phyloP scores from a whole-genome alignment of 2,888 invertebrate species.

The Lomographa bimaculata region DNA sequence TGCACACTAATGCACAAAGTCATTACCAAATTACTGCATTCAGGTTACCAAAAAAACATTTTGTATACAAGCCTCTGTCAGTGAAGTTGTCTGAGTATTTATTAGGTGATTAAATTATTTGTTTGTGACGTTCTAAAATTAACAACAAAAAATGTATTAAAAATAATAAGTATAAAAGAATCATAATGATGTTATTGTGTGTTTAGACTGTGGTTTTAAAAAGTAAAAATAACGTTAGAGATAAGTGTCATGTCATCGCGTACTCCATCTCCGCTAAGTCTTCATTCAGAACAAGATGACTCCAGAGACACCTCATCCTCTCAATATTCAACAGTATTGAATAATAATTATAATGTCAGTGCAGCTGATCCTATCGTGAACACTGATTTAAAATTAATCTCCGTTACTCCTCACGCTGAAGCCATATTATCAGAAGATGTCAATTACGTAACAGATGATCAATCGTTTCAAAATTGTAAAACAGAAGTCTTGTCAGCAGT shows the following conservation, averaged over 20 bases:
- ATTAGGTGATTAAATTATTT: constrained; percentile 43
- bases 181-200: too few species aligned
- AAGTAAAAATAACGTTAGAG: constrained; percentile 10
- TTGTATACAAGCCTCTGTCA: constrained; percentile 73
- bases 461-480: constrained; percentile 56
- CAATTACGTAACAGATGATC: constrained; percentile 51
- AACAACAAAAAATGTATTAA: constrained; percentile 17
- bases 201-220: too few species aligned
- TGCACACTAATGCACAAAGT: constrained; percentile 70
- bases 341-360: constrained; percentile 41
- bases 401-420: constrained; percentile 66
- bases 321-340: constrained; percentile 47
- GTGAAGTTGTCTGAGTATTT: constrained; percentile 62
- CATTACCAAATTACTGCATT: constrained; percentile 79
- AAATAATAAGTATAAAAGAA: not conserved
- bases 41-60: constrained; percentile 80
- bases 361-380: constrained; percentile 37
- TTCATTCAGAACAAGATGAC: constrained; percentile 56
- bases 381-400: constrained; percentile 42
- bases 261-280: constrained; percentile 59
- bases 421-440: constrained; percentile 67
- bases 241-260: constrained; percentile 54
- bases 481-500: constrained; percentile 57
- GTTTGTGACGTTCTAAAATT: constrained; percentile 29
- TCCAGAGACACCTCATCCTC: constrained; percentile 60